Base-by-base conservation (phyloP, 2,113 vertebrate species). In the Seriola aureovittata region DNA sequence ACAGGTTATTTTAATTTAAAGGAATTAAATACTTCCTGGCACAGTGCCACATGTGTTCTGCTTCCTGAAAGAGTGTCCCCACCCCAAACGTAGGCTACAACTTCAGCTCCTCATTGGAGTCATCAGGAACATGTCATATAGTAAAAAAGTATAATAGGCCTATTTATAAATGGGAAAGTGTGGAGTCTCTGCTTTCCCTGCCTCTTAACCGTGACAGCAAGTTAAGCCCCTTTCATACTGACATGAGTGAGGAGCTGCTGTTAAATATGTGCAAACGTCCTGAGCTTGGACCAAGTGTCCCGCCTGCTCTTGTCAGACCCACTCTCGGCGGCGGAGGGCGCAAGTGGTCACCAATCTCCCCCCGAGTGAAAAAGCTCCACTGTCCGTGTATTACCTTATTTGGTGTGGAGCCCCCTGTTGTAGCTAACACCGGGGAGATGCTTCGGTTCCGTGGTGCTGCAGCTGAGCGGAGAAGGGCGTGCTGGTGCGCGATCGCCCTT, bases 381-480 rank as follows among this genome's bases (percentile, higher is more conserved):
- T 81, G 91, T 89, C 84, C 84, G 84, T 84, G 89, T 76, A 80
- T 95, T 94, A 72, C 95, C 95, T 93, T 96, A 95, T 96, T 96
- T 96, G 95, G 95, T 93, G 89, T 23, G 90, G 84, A 90, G 84
- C 71, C 80, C 89, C 86, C 79, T 89, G 91, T 88, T 92, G 82
- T 84, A 72, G 87, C 86, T 83, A 72, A 88, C 87, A 81, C 65
- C 71, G 38, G 62, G 62, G 71, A 83, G 90, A 93, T 81, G 89
- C 81, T 80, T 8, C 63, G 17, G 59, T 64, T 40, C 59, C 32
- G 38, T 23, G 48, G 62, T 69, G 68, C 48, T 9, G 44, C 44
- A 14, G 44, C 44, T 46, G 40, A 25, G 57, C 40, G 0, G 21
- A 6, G 75, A 52, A 17, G 36, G 12, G 23, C 48, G 77, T 36